Evolutionary conservation across 2,113 vertebrate species (phyloP).

Genomic region (Cebidichthys violaceus): DNA sequence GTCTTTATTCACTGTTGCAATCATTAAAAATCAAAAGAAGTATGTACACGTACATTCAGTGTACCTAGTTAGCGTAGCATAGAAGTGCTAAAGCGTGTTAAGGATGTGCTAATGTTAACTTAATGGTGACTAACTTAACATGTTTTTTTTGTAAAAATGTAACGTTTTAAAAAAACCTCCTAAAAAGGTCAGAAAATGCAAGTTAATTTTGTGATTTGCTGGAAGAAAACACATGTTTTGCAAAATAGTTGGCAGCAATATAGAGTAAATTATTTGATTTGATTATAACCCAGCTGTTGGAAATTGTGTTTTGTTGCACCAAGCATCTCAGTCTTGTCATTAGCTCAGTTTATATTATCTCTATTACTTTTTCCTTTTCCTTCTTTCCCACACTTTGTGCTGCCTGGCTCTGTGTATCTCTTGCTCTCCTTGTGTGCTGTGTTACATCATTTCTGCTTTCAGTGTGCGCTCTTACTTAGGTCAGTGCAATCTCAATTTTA

Average conservation of each 20-base stretch:
- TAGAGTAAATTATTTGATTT: neutral
- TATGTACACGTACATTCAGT: too few relatives aligned
- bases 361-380: neutral
- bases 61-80: too few relatives aligned
- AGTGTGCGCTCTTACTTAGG: conserved; percentile 47
- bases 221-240: neutral
- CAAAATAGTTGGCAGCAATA: neutral
- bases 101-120: too few relatives aligned
- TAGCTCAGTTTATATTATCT: conserved; percentile 1
- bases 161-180: too few relatives aligned
- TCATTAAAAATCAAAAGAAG: too few relatives aligned
- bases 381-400: conserved; percentile 38
- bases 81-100: too few relatives aligned
- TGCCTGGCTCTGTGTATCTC: conserved; percentile 16
- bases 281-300: conserved; percentile 8
- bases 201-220: neutral
- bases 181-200: neutral
- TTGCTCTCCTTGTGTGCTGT: conserved; percentile 41
- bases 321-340: neutral
- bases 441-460: conserved; percentile 64
- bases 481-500: conserved; percentile 55
- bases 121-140: too few relatives aligned
- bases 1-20: too few relatives aligned
- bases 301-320: neutral
- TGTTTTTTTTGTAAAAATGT: too few relatives aligned